Conservation (phyloP, 2,797 vertebrate genomes). For the Pantherophis alleghaniensis region DNA sequence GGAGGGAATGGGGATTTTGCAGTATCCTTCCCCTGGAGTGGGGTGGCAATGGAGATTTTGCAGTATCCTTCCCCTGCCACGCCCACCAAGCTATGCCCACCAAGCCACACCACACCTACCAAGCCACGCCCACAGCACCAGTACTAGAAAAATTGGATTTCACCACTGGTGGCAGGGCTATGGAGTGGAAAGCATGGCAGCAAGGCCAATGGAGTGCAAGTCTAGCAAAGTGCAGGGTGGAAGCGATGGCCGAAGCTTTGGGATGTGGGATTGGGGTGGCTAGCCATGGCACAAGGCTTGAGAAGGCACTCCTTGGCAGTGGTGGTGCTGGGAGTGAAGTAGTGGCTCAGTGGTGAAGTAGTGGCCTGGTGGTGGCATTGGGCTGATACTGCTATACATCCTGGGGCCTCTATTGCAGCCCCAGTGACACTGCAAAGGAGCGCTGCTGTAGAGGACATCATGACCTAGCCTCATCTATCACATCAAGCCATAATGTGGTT, state of each 20-base stretch:
- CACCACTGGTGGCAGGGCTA: background rate
- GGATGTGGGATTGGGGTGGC: background rate
- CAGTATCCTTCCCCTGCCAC: too few relatives aligned
- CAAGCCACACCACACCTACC: too few relatives aligned
- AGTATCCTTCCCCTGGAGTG: too few relatives aligned
- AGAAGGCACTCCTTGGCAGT: background rate
- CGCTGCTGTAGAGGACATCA: background rate
- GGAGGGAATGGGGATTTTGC: too few relatives aligned
- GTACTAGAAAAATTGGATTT: too few relatives aligned
- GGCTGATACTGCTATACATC: background rate
- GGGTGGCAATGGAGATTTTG: too few relatives aligned
- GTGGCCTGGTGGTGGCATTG: background rate
- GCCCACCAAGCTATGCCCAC: too few relatives aligned
- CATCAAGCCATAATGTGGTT: background rate
- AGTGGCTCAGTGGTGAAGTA: background rate
- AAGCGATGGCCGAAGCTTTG: background rate
- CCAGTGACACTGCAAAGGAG: background rate
- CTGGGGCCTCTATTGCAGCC: background rate
- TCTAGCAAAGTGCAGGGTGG: background rate
- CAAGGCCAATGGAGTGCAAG: background rate
- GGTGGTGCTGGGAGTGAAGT: background rate
- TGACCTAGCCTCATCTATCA: background rate
- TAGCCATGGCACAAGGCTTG: background rate
- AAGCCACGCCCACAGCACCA: too few relatives aligned
- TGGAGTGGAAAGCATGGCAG: background rate